Evolutionary conservation across 1,140 invertebrate species (phyloP).

Genomic region (Hypsibius dujardini): DNA sequence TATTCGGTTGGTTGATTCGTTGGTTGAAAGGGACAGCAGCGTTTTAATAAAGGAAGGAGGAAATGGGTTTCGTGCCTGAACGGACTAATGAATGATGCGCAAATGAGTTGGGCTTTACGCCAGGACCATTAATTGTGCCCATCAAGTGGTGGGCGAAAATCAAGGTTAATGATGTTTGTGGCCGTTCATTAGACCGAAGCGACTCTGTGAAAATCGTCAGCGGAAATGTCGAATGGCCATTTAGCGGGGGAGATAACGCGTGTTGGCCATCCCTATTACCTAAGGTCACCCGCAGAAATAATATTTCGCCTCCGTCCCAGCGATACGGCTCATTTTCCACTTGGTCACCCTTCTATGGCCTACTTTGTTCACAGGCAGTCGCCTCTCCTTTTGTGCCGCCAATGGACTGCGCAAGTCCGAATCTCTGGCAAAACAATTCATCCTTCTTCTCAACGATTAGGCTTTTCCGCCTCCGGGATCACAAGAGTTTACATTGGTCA

Average conservation of each 20-base stretch:
- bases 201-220: background rate
- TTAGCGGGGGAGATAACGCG: background rate
- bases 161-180: constrained; percentile 16
- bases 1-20: too few relatives aligned
- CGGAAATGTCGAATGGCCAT: constrained; percentile 14
- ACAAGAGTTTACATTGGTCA: too few relatives aligned
- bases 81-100: too few relatives aligned
- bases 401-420: background rate
- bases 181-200: constrained; percentile 8
- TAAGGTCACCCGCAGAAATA: background rate
- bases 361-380: too few relatives aligned
- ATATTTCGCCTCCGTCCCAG: background rate
- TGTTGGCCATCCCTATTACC: background rate
- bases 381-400: too few relatives aligned
- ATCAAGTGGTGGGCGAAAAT: background rate
- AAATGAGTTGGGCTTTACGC: too few relatives aligned
- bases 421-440: background rate
- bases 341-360: background rate
- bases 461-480: background rate
- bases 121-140: background rate
- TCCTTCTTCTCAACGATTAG: background rate
- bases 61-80: too few relatives aligned
- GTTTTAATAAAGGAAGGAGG: too few relatives aligned
- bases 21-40: too few relatives aligned
- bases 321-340: background rate